These are phyloP conservation scores for Cepphus grylle DNA, from an alignment of 2,113 vertebrate genomes.

Conservation along the genomic window DNA sequence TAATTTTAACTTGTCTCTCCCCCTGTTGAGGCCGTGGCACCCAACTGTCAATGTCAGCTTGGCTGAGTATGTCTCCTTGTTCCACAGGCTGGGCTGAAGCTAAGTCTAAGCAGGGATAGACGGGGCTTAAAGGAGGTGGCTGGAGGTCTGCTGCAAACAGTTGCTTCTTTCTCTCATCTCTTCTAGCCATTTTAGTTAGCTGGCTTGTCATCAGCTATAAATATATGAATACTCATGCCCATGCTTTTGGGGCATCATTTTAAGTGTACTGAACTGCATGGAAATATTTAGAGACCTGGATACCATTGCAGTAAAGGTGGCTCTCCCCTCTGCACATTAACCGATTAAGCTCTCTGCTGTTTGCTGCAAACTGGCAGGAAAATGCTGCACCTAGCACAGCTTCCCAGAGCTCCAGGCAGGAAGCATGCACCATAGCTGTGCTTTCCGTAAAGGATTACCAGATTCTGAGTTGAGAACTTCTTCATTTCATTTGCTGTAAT, in stretches of 20 bases:
- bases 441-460: not conserved
- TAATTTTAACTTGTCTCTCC: not conserved
- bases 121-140: not conserved
- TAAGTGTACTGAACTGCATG: not conserved
- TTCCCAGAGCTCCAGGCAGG: not conserved
- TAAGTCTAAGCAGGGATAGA: not conserved
- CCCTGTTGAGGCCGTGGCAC: not conserved
- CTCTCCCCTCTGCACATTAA: not conserved
- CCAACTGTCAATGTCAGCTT: not conserved
- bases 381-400: not conserved
- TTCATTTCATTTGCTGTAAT: not conserved
- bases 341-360: not conserved
- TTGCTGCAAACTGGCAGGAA: not conserved
- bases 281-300: not conserved
- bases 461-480: not conserved
- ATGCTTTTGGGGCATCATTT: not conserved
- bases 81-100: not conserved
- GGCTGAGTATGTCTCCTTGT: not conserved
- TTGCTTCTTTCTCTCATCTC: not conserved
- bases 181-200: not conserved
- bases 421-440: not conserved
- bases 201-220: not conserved
- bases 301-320: not conserved
- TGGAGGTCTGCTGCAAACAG: not conserved
- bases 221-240: accelerated